Percentiles rank a stretch among this genome's conserved stretches.
Conservation (phyloP, 2,113 vertebrate genomes). For the Lophius piscatorius region DNA sequence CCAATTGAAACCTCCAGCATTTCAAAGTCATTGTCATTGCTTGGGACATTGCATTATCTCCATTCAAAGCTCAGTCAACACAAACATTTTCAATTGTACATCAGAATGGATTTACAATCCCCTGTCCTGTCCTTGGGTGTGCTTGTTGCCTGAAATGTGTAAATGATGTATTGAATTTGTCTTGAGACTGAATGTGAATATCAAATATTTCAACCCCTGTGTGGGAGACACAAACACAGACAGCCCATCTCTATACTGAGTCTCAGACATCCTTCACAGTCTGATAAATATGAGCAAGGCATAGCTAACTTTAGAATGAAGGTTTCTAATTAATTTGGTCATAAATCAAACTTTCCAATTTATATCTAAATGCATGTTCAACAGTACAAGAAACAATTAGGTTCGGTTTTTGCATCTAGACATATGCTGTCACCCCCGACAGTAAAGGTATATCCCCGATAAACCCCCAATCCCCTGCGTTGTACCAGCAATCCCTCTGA, state of each 20-base stretch:
- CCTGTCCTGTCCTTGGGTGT: slow-evolving; percentile 31
- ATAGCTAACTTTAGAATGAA: no score
- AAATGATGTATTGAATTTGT: slow-evolving; percentile 43
- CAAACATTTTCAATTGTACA: slow-evolving; percentile 39
- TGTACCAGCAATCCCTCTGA: no score
- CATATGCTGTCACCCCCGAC: no score
- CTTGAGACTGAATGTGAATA: slow-evolving; percentile 30
- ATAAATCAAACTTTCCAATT: no score
- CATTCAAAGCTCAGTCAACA: slow-evolving; percentile 24
- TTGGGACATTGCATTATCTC: slow-evolving; percentile 36
- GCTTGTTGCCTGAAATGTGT: slow-evolving; percentile 42
- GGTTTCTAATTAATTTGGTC: no score
- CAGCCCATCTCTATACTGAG: slow-evolving; percentile 15
- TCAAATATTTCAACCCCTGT: slow-evolving; percentile 23
- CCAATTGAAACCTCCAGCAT: slow-evolving; percentile 23
- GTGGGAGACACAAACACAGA: background rate
- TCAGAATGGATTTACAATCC: slow-evolving; percentile 30
- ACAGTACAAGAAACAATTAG: no score
- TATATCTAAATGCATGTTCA: no score
- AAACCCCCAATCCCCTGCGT: no score
- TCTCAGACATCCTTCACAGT: no score
- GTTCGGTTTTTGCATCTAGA: no score
- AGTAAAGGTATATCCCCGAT: no score
- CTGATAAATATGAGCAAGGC: no score
- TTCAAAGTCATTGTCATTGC: slow-evolving; percentile 27